Evolutionary conservation across 1,140 invertebrate genomes (phyloP).

Genomic region (Macrosteles quadrilineatus): DNA sequence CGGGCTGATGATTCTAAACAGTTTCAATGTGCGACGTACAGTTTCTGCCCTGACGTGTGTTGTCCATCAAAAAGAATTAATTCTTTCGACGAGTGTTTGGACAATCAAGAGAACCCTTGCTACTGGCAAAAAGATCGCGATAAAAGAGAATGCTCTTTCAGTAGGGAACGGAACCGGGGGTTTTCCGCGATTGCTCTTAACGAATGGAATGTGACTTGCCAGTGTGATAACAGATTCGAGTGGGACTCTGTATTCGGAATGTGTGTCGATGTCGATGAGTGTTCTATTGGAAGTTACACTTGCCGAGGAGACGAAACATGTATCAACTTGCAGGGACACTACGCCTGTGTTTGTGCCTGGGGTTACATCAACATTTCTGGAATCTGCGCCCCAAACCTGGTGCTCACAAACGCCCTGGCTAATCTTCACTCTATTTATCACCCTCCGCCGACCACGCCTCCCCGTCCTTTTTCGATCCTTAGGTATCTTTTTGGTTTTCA

Average conservation of each 20-base stretch:
- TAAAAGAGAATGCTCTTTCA: conserved; percentile 51
- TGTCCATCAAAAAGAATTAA: conserved; percentile 53
- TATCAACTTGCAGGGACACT: conserved; percentile 59
- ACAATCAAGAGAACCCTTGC: conserved; percentile 35
- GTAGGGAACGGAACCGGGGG: conserved; percentile 54
- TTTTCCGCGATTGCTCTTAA: conserved; percentile 55
- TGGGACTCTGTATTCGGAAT: conserved; percentile 57
- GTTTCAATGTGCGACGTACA: conserved; percentile 62
- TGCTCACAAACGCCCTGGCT: background rate
- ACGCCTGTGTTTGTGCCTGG: conserved; percentile 52
- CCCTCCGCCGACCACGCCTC: background rate
- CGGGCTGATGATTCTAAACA: conserved; percentile 57
- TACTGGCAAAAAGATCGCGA: conserved; percentile 25
- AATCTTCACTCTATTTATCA: background rate
- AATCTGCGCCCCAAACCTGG: background rate
- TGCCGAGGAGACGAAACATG: conserved; percentile 56
- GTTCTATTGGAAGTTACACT: conserved; percentile 48
- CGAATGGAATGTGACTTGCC: conserved; percentile 61
- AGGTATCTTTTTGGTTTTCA: background rate
- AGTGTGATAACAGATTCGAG: conserved; percentile 55
- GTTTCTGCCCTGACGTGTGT: conserved; percentile 67
- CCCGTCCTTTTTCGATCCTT: background rate
- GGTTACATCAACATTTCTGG: conserved; percentile 23
- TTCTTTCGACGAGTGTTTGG: conserved; percentile 50
- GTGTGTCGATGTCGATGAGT: conserved; percentile 67